Evolutionary conservation across 1,140 invertebrate genomes (phyloP).

Genomic region (Ceratina australensis): DNA sequence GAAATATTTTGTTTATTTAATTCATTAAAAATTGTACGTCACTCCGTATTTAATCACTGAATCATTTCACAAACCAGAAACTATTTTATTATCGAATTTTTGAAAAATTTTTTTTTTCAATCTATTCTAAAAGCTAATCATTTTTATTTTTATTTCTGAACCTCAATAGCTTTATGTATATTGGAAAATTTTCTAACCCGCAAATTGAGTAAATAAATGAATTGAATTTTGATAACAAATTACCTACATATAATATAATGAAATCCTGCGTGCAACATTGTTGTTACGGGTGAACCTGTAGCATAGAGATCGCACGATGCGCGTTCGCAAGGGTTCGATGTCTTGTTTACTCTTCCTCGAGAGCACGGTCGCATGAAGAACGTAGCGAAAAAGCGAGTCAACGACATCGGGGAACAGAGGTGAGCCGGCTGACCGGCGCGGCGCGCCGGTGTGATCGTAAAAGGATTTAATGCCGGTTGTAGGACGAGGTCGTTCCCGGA

Average conservation of each 20-base stretch:
- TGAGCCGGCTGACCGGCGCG: constrained; percentile 12
- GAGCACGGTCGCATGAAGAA: constrained; percentile 26
- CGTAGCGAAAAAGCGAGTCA: constrained; percentile 56
- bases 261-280: background rate
- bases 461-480: constrained; percentile 63
- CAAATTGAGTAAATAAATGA: too few species aligned
- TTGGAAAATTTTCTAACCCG: too few species aligned
- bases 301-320: background rate
- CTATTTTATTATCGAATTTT: too few species aligned
- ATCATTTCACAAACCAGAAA: background rate
- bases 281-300: background rate
- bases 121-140: too few species aligned
- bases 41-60: too few species aligned
- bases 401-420: constrained; percentile 53
- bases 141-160: too few species aligned
- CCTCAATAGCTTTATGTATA: too few species aligned
- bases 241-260: too few species aligned
- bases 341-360: constrained; percentile 52
- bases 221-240: too few species aligned
- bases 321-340: constrained; percentile 8
- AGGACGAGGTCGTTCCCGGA: constrained; percentile 67
- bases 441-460: constrained; percentile 48
- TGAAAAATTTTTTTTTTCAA: too few species aligned
- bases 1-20: background rate
- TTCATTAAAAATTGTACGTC: background rate